phyloP scores from a whole-genome alignment of 2,113 vertebrate genomes.

The Pangasianodon gigas region DNA sequence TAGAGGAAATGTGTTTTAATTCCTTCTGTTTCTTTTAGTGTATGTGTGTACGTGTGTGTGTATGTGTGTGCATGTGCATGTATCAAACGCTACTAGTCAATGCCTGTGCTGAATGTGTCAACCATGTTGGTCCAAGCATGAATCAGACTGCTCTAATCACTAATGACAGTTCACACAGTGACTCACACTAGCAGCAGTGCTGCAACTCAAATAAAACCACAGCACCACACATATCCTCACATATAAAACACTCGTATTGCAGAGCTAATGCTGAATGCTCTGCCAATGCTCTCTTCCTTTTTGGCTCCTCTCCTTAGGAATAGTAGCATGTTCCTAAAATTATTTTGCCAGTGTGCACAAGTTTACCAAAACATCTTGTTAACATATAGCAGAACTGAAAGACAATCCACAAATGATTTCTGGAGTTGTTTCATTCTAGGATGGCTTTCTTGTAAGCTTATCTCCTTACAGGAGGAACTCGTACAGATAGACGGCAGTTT shows the following conservation, averaged over 20 bases:
- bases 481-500: neutral
- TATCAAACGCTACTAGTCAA: slow-evolving; percentile 3
- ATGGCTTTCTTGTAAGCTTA: neutral
- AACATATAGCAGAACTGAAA: neutral
- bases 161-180: slow-evolving; percentile 54
- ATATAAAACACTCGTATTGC: slow-evolving; percentile 1
- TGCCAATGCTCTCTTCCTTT: neutral
- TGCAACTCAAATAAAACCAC: slow-evolving; percentile 37
- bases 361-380: neutral
- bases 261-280: neutral
- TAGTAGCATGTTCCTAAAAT: slow-evolving; percentile 8
- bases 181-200: slow-evolving; percentile 41
- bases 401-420: neutral
- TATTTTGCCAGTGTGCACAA: neutral
- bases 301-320: neutral
- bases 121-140: slow-evolving; percentile 38
- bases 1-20: neutral
- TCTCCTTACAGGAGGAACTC: neutral
- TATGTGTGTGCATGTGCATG: neutral
- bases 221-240: slow-evolving; percentile 17
- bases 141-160: slow-evolving; percentile 49
- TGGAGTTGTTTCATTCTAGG: neutral
- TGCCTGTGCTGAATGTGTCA: slow-evolving; percentile 24
- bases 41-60: neutral
- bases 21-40: neutral